A percentile compares a stretch with the other conserved stretches of the same genome.
Evolutionary conservation across 2,888 invertebrate species (phyloP).

Genomic region (Gibbula magus): DNA sequence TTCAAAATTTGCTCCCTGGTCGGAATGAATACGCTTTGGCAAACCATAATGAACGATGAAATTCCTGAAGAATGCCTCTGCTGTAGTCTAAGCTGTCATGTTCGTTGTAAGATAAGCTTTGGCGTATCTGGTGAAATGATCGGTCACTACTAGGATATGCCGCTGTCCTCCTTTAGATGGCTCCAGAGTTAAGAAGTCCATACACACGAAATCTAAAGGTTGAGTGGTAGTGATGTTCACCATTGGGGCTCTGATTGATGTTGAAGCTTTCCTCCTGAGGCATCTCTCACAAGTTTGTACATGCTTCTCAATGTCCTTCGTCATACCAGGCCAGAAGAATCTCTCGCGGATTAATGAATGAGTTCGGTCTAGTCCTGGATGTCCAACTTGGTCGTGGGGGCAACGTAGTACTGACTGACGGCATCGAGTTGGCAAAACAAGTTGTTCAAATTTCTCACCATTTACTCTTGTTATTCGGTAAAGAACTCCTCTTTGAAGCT

Average conservation of each 20-base stretch:
- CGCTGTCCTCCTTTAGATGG: background rate
- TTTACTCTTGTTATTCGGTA: slow-evolving; percentile 14
- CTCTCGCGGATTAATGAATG: background rate
- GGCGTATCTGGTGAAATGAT: slow-evolving; percentile 37
- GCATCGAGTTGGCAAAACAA: slow-evolving; percentile 27
- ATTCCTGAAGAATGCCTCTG: slow-evolving; percentile 30
- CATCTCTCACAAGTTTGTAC: background rate
- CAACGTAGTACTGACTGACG: slow-evolving; percentile 21
- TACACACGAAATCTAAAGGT: background rate
- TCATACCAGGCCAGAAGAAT: background rate
- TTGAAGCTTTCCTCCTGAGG: background rate
- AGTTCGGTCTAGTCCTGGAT: slow-evolving; percentile 35
- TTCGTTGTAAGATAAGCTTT: slow-evolving; percentile 37
- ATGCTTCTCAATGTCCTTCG: slow-evolving; percentile 26
- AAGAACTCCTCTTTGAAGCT: slow-evolving; percentile 18
- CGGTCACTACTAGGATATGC: slow-evolving; percentile 29
- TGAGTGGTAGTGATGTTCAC: background rate
- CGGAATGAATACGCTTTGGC: slow-evolving; percentile 35
- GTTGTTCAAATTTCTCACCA: slow-evolving; percentile 1
- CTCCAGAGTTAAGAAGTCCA: background rate
- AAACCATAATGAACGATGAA: slow-evolving; percentile 41
- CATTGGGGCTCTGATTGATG: background rate
- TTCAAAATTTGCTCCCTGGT: slow-evolving; percentile 41
- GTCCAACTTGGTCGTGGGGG: slow-evolving; percentile 34
- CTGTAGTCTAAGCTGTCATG: slow-evolving; percentile 38